A percentile compares a stretch with the other conserved stretches of the same genome.
These are phyloP conservation scores for Eremobia ochroleuca DNA, from an alignment of 2,888 invertebrate species.

Conservation along the genomic window DNA sequence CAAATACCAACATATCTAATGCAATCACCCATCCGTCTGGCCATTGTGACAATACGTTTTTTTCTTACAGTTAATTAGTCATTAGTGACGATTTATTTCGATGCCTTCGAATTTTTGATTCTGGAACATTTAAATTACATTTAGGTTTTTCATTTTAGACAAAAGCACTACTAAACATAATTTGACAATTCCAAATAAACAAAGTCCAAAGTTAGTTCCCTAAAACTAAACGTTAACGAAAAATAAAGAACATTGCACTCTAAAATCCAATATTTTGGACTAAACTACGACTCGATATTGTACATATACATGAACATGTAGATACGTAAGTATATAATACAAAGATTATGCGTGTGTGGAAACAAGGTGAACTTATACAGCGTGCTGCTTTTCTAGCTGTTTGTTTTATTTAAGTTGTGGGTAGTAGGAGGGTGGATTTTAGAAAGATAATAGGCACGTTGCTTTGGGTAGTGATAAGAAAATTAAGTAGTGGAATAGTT, in stretches of 20 bases:
- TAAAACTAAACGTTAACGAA: neutral
- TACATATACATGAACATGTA: constrained; percentile 37
- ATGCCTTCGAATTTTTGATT: too few species aligned
- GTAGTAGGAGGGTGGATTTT: too few species aligned
- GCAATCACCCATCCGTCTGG: neutral
- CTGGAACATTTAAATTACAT: too few species aligned
- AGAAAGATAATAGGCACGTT: too few species aligned
- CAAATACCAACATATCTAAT: neutral
- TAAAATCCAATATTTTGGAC: constrained; percentile 52
- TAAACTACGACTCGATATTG: constrained; percentile 49
- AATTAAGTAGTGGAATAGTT: neutral
- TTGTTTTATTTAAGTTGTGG: constrained; percentile 22
- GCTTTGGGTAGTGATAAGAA: neutral
- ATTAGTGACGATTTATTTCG: too few species aligned
- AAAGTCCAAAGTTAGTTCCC: neutral
- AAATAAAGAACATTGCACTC: constrained; percentile 19
- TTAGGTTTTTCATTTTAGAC: too few species aligned
- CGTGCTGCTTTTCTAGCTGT: constrained; percentile 53
- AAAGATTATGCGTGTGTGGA: constrained; percentile 70
- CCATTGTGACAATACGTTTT: neutral
- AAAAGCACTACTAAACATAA: neutral
- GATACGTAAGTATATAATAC: constrained; percentile 50
- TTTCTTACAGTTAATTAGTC: too few species aligned
- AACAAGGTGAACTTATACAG: constrained; percentile 84
- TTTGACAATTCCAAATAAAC: neutral